phyloP scores from a whole-genome alignment of 2,888 invertebrate genomes.

The Archaeoteleia sp. region DNA sequence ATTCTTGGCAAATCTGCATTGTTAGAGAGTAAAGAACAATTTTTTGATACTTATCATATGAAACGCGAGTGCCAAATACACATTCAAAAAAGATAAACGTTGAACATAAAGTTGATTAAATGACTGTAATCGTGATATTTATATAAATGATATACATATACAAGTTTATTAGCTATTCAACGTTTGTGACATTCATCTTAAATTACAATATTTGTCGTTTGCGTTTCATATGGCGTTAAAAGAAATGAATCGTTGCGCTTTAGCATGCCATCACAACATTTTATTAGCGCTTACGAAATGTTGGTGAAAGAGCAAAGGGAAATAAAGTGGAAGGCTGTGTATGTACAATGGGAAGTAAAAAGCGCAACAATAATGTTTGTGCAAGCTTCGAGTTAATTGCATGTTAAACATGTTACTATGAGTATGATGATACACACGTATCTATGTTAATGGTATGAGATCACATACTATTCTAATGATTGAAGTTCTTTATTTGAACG shows the following conservation, averaged over 20 bases:
- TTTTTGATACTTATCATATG: neutral
- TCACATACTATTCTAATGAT: slow-evolving; percentile 64
- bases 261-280: slow-evolving; percentile 32
- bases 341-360: slow-evolving; percentile 71
- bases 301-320: slow-evolving; percentile 33
- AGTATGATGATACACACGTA: slow-evolving; percentile 70
- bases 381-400: slow-evolving; percentile 74
- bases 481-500: slow-evolving; percentile 71
- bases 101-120: neutral
- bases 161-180: too few relatives aligned
- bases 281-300: slow-evolving; percentile 38
- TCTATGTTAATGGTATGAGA: slow-evolving; percentile 71
- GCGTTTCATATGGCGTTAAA: slow-evolving; percentile 1
- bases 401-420: slow-evolving; percentile 75
- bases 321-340: slow-evolving; percentile 65
- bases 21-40: slow-evolving; percentile 11
- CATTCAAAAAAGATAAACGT: neutral
- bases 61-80: slow-evolving; percentile 6
- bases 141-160: too few relatives aligned
- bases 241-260: slow-evolving; percentile 48
- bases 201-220: too few relatives aligned
- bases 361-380: slow-evolving; percentile 73
- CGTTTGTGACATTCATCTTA: too few relatives aligned
- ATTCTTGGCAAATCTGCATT: slow-evolving; percentile 45
- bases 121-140: too few relatives aligned